A percentile compares a stretch with the other conserved stretches of the same genome.
Conservation (phyloP, 1,140 invertebrate genomes). For the Listronotus bonariensis region DNA sequence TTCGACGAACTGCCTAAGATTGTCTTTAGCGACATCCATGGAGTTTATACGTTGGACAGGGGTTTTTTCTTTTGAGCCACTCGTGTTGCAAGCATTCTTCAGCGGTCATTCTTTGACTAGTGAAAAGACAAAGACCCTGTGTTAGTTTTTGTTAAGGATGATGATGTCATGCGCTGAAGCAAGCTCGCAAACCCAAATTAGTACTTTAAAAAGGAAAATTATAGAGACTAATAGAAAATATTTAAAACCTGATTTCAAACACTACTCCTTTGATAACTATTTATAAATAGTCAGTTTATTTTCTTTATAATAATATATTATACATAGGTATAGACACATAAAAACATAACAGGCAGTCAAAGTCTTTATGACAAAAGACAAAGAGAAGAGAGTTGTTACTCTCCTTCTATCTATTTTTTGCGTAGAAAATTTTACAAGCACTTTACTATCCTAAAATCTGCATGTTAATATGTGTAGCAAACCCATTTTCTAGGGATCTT, state of each 20-base stretch:
- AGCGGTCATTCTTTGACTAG: slow-evolving; percentile 75
- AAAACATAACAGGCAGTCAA: no score
- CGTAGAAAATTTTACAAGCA: no score
- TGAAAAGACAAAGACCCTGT: slow-evolving; percentile 57
- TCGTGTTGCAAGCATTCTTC: slow-evolving; percentile 73
- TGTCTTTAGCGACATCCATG: slow-evolving; percentile 83
- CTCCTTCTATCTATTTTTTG: no score
- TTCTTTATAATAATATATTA: no score
- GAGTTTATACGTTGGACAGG: slow-evolving; percentile 55
- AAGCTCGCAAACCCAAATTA: slow-evolving; percentile 47
- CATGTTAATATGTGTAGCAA: no score
- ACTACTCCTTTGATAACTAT: no score
- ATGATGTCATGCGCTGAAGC: slow-evolving; percentile 31
- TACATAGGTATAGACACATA: no score
- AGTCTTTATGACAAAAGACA: no score
- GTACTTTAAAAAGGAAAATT: slow-evolving; percentile 22
- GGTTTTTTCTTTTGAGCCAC: slow-evolving; percentile 65
- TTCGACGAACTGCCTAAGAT: slow-evolving; percentile 82
- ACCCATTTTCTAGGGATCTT: no score
- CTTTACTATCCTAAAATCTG: no score
- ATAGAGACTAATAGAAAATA: slow-evolving; percentile 7
- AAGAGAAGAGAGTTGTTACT: no score
- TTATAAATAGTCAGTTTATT: no score
- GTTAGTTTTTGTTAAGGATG: slow-evolving; percentile 43
- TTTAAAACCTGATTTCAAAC: neutral